Percentiles rank a stretch among this genome's conserved stretches.
Evolutionary conservation across 2,113 vertebrate genomes (phyloP).

Genomic region (Lepisosteus osseus): DNA sequence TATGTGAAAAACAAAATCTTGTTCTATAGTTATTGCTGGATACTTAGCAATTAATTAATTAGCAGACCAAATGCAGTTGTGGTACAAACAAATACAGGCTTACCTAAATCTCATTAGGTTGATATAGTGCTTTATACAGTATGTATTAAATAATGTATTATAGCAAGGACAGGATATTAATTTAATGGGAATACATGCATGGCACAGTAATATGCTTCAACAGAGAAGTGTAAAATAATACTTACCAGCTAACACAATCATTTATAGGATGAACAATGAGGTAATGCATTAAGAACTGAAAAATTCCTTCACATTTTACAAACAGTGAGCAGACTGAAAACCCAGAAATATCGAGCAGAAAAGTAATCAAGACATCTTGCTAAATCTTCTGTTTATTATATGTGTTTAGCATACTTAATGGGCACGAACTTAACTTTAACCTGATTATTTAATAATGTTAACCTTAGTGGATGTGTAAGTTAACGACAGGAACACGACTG

Average conservation of each 20-base stretch:
- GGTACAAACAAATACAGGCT: slow-evolving; percentile 37
- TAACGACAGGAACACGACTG: no score
- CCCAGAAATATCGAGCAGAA: no score
- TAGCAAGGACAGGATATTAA: slow-evolving; percentile 11
- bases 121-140: slow-evolving; percentile 32
- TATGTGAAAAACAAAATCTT: not conserved
- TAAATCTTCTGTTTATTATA: no score
- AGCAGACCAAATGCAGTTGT: slow-evolving; percentile 16
- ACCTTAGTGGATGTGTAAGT: no score
- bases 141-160: slow-evolving; percentile 46
- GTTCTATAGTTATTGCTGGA: slow-evolving; percentile 33
- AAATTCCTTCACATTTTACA: no score
- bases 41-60: slow-evolving; percentile 31
- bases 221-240: not conserved
- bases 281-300: no score
- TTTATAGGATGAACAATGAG: slow-evolving; percentile 35
- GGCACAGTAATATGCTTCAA: slow-evolving; percentile 49
- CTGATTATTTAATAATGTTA: no score
- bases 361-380: no score
- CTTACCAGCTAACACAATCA: slow-evolving; percentile 17
- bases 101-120: slow-evolving; percentile 24
- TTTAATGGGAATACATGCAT: slow-evolving; percentile 38
- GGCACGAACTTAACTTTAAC: no score
- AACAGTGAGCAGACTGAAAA: no score
- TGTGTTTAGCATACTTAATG: no score